A percentile compares a stretch with the other conserved stretches of the same genome.
Evolutionary conservation across 2,888 invertebrate genomes (phyloP).

Genomic region (Lottia scabra): DNA sequence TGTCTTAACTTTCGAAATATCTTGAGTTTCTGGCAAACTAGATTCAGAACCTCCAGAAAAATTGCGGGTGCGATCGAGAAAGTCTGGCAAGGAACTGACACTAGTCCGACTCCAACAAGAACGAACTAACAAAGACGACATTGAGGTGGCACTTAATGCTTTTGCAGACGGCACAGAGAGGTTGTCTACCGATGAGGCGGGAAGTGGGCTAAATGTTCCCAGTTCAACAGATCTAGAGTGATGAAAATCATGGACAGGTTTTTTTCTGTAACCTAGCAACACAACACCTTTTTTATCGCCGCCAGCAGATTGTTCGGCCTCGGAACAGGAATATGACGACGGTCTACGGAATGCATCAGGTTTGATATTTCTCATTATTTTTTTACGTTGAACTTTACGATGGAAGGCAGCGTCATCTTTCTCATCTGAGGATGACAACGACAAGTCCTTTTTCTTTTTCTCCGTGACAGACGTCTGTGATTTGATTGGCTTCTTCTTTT

Average conservation of each 20-base stretch:
- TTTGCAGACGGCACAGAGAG: constrained; percentile 19
- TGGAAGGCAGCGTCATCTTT: constrained; percentile 26
- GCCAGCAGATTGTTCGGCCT: constrained; percentile 49
- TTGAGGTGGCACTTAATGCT: constrained; percentile 39
- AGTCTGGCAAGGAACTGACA: constrained; percentile 65
- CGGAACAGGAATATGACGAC: constrained; percentile 58
- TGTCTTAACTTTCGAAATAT: background rate
- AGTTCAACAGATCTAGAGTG: constrained; percentile 46
- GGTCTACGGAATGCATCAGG: constrained; percentile 65
- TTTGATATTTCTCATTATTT: constrained; percentile 64
- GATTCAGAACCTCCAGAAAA: constrained; percentile 8
- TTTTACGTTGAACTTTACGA: constrained; percentile 32
- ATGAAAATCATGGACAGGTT: constrained; percentile 36
- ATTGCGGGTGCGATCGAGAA: constrained; percentile 30
- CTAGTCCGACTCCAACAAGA: constrained; percentile 56
- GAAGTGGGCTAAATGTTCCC: constrained; percentile 61
- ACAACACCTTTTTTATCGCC: constrained; percentile 42
- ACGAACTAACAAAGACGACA: constrained; percentile 51
- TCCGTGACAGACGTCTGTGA: constrained; percentile 17
- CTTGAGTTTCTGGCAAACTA: background rate
- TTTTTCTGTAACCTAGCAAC: constrained; percentile 64
- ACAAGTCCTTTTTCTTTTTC: constrained; percentile 2
- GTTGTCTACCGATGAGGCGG: constrained; percentile 24
- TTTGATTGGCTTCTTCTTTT: constrained; percentile 3
- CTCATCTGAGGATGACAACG: constrained; percentile 24